Evolutionary conservation across 2,113 vertebrate species (phyloP).

Genomic region (Zosterops borbonicus): DNA sequence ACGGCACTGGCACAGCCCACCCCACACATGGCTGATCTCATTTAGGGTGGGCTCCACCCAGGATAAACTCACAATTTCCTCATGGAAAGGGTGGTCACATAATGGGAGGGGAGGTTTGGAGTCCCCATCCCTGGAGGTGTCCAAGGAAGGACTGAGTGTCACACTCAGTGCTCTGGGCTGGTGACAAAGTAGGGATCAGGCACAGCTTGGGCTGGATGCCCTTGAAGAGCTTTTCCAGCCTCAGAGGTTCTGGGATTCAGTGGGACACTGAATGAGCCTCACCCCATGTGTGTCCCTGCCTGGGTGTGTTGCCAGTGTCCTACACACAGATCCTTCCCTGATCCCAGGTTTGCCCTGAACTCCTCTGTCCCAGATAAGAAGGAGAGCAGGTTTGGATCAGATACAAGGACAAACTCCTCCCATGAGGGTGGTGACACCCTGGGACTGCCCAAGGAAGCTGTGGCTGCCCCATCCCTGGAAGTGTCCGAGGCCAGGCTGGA

Average conservation of each 20-base stretch:
- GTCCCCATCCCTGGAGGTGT: not conserved
- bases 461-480: not conserved
- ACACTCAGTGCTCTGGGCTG: not conserved
- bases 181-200: fast-evolving
- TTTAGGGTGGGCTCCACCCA: not conserved
- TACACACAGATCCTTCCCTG: not conserved
- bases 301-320: not conserved
- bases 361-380: not conserved
- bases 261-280: fast-evolving
- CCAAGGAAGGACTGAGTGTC: not conserved
- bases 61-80: not conserved
- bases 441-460: not conserved
- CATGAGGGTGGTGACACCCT: not conserved
- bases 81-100: not conserved
- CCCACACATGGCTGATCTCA: fast-evolving
- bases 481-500: not conserved
- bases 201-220: not conserved
- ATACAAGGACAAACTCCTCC: not conserved
- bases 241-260: not conserved
- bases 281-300: not conserved
- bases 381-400: not conserved
- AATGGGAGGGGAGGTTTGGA: not conserved
- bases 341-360: fast-evolving
- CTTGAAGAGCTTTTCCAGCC: not conserved
- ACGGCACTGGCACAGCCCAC: fast-evolving